A percentile compares a stretch with the other conserved stretches of the same genome.
These are phyloP conservation scores for Zootoca vivipara DNA, from an alignment of 2,113 vertebrate species.

Conservation along the genomic window DNA sequence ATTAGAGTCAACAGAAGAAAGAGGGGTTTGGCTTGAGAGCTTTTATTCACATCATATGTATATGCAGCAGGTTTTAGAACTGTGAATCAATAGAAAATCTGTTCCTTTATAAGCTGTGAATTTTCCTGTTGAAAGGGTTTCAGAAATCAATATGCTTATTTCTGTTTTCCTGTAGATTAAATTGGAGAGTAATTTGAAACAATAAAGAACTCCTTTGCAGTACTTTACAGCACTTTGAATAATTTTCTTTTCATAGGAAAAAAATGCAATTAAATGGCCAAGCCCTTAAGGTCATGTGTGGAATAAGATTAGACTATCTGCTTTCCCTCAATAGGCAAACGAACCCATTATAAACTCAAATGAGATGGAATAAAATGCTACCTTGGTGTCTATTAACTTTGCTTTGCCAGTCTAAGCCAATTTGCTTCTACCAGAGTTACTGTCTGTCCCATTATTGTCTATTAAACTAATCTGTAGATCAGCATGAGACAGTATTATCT, in stretches of 20 bases:
- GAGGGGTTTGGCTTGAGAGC: not conserved
- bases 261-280: slow-evolving; percentile 3
- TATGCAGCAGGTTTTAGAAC: not conserved
- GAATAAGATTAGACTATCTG: slow-evolving; percentile 11
- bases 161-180: slow-evolving; percentile 11
- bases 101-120: not conserved
- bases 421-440: slow-evolving; percentile 21
- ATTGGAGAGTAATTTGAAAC: slow-evolving; percentile 23
- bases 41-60: not conserved
- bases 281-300: not conserved
- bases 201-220: not conserved
- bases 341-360: slow-evolving; percentile 23
- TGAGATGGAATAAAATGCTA: not conserved
- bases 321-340: not conserved
- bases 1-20: not conserved
- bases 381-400: slow-evolving; percentile 25
- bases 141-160: slow-evolving; percentile 18
- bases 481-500: slow-evolving; percentile 7
- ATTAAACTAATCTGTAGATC: slow-evolving; percentile 15
- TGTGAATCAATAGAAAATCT: not conserved
- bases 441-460: not conserved
- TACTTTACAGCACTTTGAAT: slow-evolving; percentile 12
- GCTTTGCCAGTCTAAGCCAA: slow-evolving; percentile 7
- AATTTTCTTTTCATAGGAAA: slow-evolving; percentile 7
- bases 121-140: not conserved